phyloP scores from a whole-genome alignment of 2,113 vertebrate species.

The Rhabdornis inornatus region DNA sequence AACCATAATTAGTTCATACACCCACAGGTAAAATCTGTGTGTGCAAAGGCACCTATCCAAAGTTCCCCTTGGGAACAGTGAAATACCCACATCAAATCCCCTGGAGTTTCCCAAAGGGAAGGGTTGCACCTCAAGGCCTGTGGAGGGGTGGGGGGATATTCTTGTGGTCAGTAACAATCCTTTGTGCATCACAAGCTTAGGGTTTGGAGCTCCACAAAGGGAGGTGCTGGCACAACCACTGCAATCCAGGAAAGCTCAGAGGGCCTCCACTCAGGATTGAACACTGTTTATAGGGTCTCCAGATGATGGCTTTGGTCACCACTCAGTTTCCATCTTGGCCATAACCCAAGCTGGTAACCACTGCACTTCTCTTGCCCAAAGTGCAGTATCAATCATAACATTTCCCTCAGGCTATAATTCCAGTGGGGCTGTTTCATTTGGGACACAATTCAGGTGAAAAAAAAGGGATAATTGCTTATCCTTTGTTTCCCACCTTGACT shows the following conservation, averaged over 20 bases:
- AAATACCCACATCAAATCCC: neutral
- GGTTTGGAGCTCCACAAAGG: neutral
- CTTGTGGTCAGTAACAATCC: neutral
- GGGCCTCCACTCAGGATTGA: neutral
- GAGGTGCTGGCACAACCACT: neutral
- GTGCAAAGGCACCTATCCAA: neutral
- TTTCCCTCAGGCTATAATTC: neutral
- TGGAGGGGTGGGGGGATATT: neutral
- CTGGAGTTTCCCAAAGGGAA: neutral
- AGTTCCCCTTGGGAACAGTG: neutral
- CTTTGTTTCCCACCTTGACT: neutral
- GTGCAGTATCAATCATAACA: no score
- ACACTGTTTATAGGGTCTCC: neutral
- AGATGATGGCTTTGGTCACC: neutral
- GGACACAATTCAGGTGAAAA: accelerated
- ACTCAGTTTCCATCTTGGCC: neutral
- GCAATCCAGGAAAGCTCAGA: neutral
- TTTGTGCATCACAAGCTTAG: neutral
- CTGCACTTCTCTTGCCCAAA: neutral
- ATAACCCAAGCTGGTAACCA: neutral
- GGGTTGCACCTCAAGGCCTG: neutral
- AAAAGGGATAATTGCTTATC: neutral
- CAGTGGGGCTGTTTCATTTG: accelerated
- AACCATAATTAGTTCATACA: neutral
- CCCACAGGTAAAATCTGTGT: neutral